Conservation (phyloP, 2,888 invertebrate genomes). For the Drosophila stalkeri region DNA sequence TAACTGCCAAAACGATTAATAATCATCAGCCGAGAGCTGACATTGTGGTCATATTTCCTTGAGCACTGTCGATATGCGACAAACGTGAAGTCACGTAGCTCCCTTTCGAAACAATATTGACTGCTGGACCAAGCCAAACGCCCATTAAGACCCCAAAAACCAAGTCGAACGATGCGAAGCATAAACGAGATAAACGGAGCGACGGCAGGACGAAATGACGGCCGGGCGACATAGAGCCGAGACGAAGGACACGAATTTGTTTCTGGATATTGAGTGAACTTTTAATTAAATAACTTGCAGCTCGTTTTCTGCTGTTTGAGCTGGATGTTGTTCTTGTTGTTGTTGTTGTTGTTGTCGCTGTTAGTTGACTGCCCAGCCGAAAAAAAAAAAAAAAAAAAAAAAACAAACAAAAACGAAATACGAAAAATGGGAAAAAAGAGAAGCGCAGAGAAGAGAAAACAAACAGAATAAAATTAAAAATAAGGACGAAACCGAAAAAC, state of each 20-base stretch:
- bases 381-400: slow-evolving; percentile 21
- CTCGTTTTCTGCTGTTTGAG: slow-evolving; percentile 64
- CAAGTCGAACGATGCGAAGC: slow-evolving; percentile 7
- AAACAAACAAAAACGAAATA: background rate
- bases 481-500: slow-evolving; percentile 31
- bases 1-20: slow-evolving; percentile 13
- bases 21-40: slow-evolving; percentile 4
- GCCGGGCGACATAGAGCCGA: background rate
- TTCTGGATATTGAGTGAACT: slow-evolving; percentile 65
- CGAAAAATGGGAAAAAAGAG: slow-evolving; percentile 4
- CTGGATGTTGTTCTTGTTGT: slow-evolving; percentile 26
- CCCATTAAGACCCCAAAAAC: slow-evolving; percentile 11
- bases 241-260: slow-evolving; percentile 26
- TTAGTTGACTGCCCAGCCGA: slow-evolving; percentile 30
- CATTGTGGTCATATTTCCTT: slow-evolving; percentile 15
- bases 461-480: slow-evolving; percentile 10
- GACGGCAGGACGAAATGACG: background rate
- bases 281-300: slow-evolving; percentile 79
- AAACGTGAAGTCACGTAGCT: slow-evolving; percentile 20
- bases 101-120: slow-evolving; percentile 19
- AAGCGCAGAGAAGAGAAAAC: slow-evolving; percentile 12
- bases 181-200: slow-evolving; percentile 16
- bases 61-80: background rate
- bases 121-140: slow-evolving; percentile 14
- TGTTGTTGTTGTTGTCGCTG: slow-evolving; percentile 23